Evolutionary conservation across 2,888 invertebrate genomes (phyloP), one percentile per base, ranked within the genome.

Genomic region (Perdita meconis): DNA sequence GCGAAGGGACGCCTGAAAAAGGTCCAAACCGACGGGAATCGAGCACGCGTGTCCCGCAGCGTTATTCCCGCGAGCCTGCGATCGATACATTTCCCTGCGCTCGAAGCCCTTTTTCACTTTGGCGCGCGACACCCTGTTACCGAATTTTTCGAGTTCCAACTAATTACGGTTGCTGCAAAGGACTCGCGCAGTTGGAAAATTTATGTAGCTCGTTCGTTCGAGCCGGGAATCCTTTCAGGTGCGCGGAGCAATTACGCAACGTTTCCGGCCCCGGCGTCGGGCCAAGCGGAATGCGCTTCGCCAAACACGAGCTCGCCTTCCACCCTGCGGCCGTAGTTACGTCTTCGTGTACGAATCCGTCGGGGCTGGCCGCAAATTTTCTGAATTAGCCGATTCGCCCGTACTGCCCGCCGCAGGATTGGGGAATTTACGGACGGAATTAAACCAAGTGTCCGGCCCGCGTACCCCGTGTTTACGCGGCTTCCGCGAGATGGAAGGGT

Each of bases 111-210:
- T 76, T 77, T 66, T 72, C 51, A 47, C 36, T 75, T 65, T 40
- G 22, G 40, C 64, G 8, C 47, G 55, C 66, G 60, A 51, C 61
- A 66, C 60, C 72, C 71, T 68, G 67, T 69, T 73, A 53, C 82
- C 81, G 86, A 81, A 88, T 84, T 88, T 85, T 83, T 85, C 82
- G 81, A 86, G 85, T 88, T 85, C 83, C 85, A 78, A 72, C 87
- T 89, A 89, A 89, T 89, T 89, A 88, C 88, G 81, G 22, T 82
- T n/a, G 83, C 79, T 80, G 88, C 82, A 84, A 87, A 86, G 81
- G 81, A 65, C n/a, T n/a, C n/a, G 66, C 30, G 73, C 47, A 61
- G 19, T 66, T 71, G 81, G 83, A 79, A 83, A 89, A 89, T 89
- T 88, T 89, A 89, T 86, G 87, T 84, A 73, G 76, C 86, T 83